Percentiles rank a stretch among this genome's conserved stretches.
Conservation (phyloP, 30 jellyfish, hydroid and myxozoan species). For the Morbakka virulenta region DNA sequence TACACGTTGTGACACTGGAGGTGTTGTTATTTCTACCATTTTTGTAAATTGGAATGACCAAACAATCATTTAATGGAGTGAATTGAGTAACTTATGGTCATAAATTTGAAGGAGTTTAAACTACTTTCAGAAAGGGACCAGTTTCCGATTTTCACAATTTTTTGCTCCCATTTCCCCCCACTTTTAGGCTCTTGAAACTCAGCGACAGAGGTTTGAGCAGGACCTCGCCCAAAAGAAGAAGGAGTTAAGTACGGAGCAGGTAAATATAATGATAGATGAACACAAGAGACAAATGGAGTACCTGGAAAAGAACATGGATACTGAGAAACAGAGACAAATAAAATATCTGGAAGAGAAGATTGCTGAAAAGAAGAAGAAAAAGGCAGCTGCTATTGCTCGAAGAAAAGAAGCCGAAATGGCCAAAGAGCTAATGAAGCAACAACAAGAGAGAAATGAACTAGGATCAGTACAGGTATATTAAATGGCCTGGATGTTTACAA, state of each 20-base stretch:
- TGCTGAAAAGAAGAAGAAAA: constrained; percentile 68
- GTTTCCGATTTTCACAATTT: too few relatives aligned
- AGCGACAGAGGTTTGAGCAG: constrained; percentile 57
- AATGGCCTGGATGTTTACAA: too few relatives aligned
- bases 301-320: constrained; percentile 80
- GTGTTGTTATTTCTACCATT: too few relatives aligned
- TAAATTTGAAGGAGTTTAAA: too few relatives aligned
- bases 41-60: too few relatives aligned
- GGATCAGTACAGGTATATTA: constrained; percentile 68
- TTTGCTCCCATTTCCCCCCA: neutral
- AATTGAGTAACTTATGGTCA: too few relatives aligned
- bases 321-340: constrained; percentile 81
- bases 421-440: constrained; percentile 68
- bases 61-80: too few relatives aligned
- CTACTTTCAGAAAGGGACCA: too few relatives aligned
- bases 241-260: constrained; percentile 75
- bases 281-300: constrained; percentile 74
- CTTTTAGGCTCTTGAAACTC: constrained; percentile 69
- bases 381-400: constrained; percentile 58
- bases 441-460: constrained; percentile 60
- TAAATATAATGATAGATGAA: constrained; percentile 61
- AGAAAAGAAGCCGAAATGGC: constrained; percentile 77
- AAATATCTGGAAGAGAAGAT: constrained; percentile 74
- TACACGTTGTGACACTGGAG: too few relatives aligned
- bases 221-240: constrained; percentile 65